Conservation (phyloP, 2,888 invertebrate genomes). For the Physocephala rufipes region DNA sequence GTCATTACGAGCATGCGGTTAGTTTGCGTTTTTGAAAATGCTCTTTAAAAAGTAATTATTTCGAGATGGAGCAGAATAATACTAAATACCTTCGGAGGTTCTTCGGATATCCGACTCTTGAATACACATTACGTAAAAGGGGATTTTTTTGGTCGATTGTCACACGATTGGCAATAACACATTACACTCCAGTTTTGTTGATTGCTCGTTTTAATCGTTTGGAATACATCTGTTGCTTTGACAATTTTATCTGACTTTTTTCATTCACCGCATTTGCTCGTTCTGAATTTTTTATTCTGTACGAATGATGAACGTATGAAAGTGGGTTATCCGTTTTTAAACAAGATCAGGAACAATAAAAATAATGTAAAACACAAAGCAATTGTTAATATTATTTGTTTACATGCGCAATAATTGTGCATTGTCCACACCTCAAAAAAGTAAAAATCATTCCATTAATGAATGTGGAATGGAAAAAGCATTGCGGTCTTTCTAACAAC, state of each 20-base stretch:
- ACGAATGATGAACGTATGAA: constrained; percentile 7
- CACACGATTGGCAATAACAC: not conserved
- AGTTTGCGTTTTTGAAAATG: constrained; percentile 23
- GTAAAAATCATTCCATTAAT: no score
- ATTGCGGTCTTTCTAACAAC: no score
- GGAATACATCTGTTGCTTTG: constrained; percentile 26
- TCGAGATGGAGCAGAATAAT: constrained; percentile 46
- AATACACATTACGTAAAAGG: constrained; percentile 16
- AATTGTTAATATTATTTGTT: no score
- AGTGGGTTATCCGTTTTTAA: constrained; percentile 22
- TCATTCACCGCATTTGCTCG: not conserved
- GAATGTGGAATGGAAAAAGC: no score
- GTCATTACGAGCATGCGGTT: no score
- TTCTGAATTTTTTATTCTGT: not conserved
- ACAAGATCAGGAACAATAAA: constrained; percentile 17
- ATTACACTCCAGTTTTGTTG: not conserved
- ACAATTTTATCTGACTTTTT: constrained; percentile 29
- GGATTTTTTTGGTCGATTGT: not conserved
- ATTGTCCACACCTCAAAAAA: no score
- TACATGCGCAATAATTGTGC: constrained; percentile 49
- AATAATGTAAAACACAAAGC: no score
- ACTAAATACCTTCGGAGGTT: constrained; percentile 12
- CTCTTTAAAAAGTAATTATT: constrained; percentile 46
- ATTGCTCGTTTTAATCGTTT: not conserved
- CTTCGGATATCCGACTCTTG: not conserved